Percentiles rank a stretch among this genome's conserved stretches.
Evolutionary conservation across 2,113 vertebrate species (phyloP).

Genomic region (Antechinus stuartii): DNA sequence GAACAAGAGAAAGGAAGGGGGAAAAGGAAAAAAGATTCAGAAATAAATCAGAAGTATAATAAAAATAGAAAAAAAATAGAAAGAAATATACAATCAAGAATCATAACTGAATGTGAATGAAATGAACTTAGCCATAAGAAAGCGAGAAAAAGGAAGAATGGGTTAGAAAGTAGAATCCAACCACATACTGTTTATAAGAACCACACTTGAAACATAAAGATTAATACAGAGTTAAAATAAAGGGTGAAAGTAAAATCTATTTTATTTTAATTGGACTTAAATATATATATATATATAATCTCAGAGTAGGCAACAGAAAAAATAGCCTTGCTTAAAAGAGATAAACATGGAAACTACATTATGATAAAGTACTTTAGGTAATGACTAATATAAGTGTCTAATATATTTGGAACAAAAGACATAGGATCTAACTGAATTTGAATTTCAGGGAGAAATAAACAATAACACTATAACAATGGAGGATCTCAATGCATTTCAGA

Average conservation of each 20-base stretch:
- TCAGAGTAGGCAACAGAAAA: background rate
- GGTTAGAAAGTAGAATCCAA: background rate
- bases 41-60: background rate
- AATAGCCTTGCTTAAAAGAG: background rate
- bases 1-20: background rate
- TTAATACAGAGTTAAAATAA: background rate
- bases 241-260: background rate
- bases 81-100: background rate
- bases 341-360: background rate
- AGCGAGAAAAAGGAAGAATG: background rate
- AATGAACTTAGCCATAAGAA: background rate
- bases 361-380: background rate
- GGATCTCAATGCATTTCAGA: background rate
- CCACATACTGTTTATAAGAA: background rate
- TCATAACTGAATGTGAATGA: background rate
- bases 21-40: background rate
- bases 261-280: background rate
- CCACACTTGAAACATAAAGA: background rate
- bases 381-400: background rate
- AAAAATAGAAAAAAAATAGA: background rate
- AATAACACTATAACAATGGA: background rate
- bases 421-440: background rate
- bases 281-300: background rate
- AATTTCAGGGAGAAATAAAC: background rate
- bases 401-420: background rate